Evolutionary conservation across 2,797 vertebrate genomes (phyloP).

Genomic region (Hippoglossus hippoglossus): DNA sequence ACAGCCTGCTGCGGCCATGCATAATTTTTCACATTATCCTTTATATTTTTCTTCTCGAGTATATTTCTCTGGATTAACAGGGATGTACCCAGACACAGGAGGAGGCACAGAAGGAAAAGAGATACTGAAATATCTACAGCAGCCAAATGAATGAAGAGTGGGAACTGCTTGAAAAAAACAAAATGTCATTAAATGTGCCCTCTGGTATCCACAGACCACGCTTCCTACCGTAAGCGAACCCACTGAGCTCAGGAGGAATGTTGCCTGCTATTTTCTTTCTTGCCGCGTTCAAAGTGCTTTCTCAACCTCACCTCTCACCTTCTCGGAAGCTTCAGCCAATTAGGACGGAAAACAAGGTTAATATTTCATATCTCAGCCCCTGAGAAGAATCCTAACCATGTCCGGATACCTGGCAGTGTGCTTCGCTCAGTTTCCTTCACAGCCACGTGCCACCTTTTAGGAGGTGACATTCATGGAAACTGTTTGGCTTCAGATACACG

Average conservation of each 20-base stretch:
- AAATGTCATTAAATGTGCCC: slow-evolving; percentile 48
- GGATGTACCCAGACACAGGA: background rate
- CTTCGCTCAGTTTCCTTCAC: slow-evolving; percentile 8
- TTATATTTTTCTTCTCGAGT: background rate
- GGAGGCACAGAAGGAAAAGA: background rate
- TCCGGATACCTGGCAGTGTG: slow-evolving; percentile 2
- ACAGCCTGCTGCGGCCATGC: slow-evolving; percentile 3
- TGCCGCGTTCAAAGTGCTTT: slow-evolving; percentile 61
- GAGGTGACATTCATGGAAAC: slow-evolving; percentile 41
- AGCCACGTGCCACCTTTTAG: slow-evolving; percentile 24
- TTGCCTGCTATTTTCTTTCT: slow-evolving; percentile 53
- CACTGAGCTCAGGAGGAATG: slow-evolving; percentile 47
- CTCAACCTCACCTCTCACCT: slow-evolving; percentile 70
- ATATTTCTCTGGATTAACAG: background rate
- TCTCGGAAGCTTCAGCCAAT: slow-evolving; percentile 69
- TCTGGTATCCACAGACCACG: slow-evolving; percentile 24
- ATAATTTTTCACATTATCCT: slow-evolving; percentile 5
- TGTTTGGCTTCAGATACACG: slow-evolving; percentile 21
- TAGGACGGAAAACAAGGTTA: slow-evolving; percentile 77
- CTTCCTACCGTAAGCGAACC: background rate
- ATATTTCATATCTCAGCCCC: slow-evolving; percentile 73
- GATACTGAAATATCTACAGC: slow-evolving; percentile 18
- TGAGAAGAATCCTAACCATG: slow-evolving; percentile 73
- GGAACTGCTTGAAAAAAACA: slow-evolving; percentile 16
- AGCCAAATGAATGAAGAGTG: slow-evolving; percentile 26